A percentile compares a stretch with the other conserved stretches of the same genome.
These are phyloP conservation scores for Meloidogyne chitwoodi DNA, from an alignment of 1,140 invertebrate species.

Conservation along the genomic window DNA sequence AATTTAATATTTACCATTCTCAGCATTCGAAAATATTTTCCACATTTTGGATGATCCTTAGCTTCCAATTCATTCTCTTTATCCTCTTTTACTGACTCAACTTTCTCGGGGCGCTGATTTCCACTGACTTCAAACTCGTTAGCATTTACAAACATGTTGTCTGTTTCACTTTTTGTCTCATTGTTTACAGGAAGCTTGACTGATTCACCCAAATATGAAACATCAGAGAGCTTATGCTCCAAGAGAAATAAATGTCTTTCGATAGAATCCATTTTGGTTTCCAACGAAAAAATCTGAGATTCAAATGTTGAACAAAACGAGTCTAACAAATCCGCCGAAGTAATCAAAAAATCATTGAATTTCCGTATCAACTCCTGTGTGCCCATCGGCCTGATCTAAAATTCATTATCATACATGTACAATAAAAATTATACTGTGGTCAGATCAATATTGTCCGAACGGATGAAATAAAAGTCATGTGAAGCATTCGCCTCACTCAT, in stretches of 20 bases:
- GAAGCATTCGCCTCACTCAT: background rate
- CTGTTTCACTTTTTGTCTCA: background rate
- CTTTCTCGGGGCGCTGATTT: background rate
- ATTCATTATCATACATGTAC: background rate
- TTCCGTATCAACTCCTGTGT: background rate
- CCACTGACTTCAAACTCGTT: background rate
- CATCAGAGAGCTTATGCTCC: background rate
- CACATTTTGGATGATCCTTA: conserved; percentile 26
- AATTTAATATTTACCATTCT: background rate
- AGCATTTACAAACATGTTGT: background rate
- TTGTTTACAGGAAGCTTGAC: background rate
- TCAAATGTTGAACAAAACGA: conserved; percentile 3
- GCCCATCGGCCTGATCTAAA: conserved; percentile 6
- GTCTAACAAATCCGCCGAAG: background rate
- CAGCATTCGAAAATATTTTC: conserved; percentile 36
- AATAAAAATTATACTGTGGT: background rate
- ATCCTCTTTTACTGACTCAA: background rate
- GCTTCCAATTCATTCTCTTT: background rate
- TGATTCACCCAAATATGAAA: background rate
- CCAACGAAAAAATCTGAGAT: background rate
- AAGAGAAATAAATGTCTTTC: conserved; percentile 2
- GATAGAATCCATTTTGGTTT: background rate
- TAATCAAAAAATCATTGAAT: conserved; percentile 12
- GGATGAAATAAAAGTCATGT: conserved; percentile 1
- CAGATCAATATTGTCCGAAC: conserved; percentile 10